A percentile compares a stretch with the other conserved stretches of the same genome.
phyloP scores from a whole-genome alignment of 2,888 invertebrate genomes.

The Cybosia mesomella region DNA sequence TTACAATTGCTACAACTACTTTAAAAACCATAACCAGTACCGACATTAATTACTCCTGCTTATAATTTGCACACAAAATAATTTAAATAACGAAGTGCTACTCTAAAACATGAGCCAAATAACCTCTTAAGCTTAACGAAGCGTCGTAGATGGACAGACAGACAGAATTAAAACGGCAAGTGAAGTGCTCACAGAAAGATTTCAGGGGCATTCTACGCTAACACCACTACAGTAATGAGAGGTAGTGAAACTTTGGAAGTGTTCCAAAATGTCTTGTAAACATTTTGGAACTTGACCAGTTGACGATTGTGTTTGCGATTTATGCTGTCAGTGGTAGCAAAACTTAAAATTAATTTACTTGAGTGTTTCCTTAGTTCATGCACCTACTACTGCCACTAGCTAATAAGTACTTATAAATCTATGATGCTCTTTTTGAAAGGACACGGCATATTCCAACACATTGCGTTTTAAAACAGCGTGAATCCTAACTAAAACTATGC shows the following conservation, averaged over 20 bases:
- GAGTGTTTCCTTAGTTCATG: slow-evolving; percentile 4
- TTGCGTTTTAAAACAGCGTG: no score
- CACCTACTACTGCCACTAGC: background rate
- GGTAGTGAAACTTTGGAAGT: slow-evolving; percentile 78
- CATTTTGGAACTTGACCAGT: slow-evolving; percentile 53
- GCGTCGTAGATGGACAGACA: slow-evolving; percentile 57
- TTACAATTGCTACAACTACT: background rate
- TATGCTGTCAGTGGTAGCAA: slow-evolving; percentile 13
- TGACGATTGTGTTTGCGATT: slow-evolving; percentile 45
- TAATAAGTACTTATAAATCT: background rate
- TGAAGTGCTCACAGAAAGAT: slow-evolving; percentile 76
- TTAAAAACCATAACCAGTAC: background rate
- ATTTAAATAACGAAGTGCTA: slow-evolving; percentile 54
- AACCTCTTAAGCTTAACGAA: slow-evolving; percentile 81
- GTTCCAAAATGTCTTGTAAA: slow-evolving; percentile 78
- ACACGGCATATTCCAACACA: no score
- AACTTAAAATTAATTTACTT: slow-evolving; percentile 19
- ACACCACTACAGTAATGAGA: slow-evolving; percentile 80
- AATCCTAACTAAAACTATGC: background rate
- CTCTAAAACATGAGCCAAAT: slow-evolving; percentile 73
- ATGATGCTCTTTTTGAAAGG: background rate
- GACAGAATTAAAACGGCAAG: slow-evolving; percentile 75
- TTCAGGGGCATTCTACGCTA: slow-evolving; percentile 81
- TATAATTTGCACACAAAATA: slow-evolving; percentile 36
- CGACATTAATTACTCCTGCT: slow-evolving; percentile 6